Evolutionary conservation across 2,797 vertebrate species (phyloP).

Genomic region (Trematomus bernacchii): DNA sequence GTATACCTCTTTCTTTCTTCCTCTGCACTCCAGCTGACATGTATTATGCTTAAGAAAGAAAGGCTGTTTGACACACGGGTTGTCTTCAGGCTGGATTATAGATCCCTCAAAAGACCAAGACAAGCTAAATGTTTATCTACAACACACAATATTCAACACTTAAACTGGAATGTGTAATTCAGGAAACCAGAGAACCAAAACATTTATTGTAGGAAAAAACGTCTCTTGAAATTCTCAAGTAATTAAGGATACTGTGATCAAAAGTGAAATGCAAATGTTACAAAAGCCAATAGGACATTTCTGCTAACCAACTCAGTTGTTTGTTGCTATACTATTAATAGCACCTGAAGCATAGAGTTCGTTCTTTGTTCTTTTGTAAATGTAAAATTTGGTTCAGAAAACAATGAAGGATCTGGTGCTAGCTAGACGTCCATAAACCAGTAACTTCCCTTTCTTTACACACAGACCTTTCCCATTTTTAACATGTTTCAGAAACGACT

Average conservation of each 20-base stretch:
- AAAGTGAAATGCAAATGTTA: background rate
- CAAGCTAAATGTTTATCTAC: constrained; percentile 8
- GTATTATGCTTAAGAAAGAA: background rate
- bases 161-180: background rate
- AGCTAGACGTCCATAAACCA: background rate
- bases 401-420: background rate
- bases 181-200: background rate
- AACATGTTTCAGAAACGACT: background rate
- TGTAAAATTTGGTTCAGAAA: background rate
- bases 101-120: constrained; percentile 5
- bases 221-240: background rate
- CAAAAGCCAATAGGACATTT: background rate
- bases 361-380: background rate
- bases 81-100: constrained; percentile 17
- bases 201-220: background rate
- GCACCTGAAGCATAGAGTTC: background rate
- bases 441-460: background rate
- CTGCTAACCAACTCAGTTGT: background rate
- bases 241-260: background rate
- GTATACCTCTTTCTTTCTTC: constrained; percentile 2
- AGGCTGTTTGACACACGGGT: constrained; percentile 6
- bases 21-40: constrained; percentile 10
- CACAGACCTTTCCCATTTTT: background rate
- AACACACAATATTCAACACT: background rate
- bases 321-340: background rate